These are phyloP conservation scores for Eulimnadia texana DNA, from an alignment of 1,140 invertebrate species.

Conservation along the genomic window DNA sequence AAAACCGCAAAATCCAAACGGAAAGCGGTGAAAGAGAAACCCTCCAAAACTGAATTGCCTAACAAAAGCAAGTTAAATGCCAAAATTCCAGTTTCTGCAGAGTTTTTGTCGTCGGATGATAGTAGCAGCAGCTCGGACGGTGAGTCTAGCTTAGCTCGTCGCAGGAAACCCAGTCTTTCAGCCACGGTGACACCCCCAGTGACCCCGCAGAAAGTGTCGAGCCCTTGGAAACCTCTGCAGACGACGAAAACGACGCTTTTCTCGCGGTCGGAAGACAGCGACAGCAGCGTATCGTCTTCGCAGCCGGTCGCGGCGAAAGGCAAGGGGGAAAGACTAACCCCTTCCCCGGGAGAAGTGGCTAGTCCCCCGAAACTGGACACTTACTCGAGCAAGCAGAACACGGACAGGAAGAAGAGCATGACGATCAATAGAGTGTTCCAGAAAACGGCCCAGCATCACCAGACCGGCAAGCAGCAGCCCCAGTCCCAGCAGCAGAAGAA, in stretches of 20 bases:
- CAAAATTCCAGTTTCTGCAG: not conserved
- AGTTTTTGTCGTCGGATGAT: not conserved
- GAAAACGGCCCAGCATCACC: not conserved
- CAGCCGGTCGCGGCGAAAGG: not conserved
- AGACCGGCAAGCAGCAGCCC: not conserved
- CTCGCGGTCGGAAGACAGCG: not conserved
- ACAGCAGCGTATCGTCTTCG: too few species aligned
- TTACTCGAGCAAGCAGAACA: not conserved
- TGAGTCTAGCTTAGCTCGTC: conserved; percentile 12
- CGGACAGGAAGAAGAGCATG: not conserved
- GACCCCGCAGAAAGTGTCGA: conserved; percentile 3
- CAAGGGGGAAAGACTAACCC: conserved; percentile 1
- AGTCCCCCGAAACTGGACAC: conserved; percentile 6
- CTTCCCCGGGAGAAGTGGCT: not conserved
- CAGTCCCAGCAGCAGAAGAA: too few species aligned
- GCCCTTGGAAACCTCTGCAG: not conserved
- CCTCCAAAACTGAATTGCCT: not conserved
- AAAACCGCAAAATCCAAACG: not conserved
- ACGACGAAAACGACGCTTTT: not conserved
- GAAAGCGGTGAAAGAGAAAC: not conserved
- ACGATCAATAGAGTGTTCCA: not conserved
- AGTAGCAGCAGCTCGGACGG: conserved; percentile 7
- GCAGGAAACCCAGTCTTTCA: conserved; percentile 1
- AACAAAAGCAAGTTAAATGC: too few species aligned
- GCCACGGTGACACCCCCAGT: not conserved